phyloP scores from a whole-genome alignment of 2,888 invertebrate genomes.

The Troides helena region DNA sequence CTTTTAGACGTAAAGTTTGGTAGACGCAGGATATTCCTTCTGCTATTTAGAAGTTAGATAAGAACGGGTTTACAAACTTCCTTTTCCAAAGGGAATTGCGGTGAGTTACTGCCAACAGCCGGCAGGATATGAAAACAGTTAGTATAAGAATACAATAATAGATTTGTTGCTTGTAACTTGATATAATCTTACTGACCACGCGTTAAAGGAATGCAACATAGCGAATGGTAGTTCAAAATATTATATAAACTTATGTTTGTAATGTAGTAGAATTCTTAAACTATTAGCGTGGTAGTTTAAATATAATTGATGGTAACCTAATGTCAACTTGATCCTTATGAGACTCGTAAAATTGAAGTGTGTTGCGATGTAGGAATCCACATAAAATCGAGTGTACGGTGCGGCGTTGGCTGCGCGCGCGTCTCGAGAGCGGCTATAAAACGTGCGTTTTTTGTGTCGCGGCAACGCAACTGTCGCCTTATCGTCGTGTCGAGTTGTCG shows the following conservation, averaged over 20 bases:
- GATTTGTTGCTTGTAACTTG: neutral
- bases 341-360: conserved; percentile 69
- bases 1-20: too few species aligned
- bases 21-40: too few species aligned
- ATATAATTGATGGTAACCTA: conserved; percentile 63
- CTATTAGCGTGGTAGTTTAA: conserved; percentile 57
- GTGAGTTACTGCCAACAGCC: too few species aligned
- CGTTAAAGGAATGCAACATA: neutral
- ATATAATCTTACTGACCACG: neutral
- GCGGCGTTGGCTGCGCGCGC: conserved; percentile 38
- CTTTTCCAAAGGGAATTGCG: too few species aligned
- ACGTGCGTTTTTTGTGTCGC: conserved; percentile 70
- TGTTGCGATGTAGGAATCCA: conserved; percentile 66
- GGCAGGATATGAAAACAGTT: too few species aligned
- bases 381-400: conserved; percentile 59
- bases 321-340: conserved; percentile 58
- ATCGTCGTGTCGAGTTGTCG: conserved; percentile 79
- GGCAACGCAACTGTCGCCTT: conserved; percentile 74
- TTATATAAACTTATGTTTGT: neutral
- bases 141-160: too few species aligned
- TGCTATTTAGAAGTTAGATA: too few species aligned
- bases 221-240: neutral
- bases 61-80: too few species aligned
- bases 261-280: neutral
- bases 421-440: conserved; percentile 66